Evolutionary conservation across 2,888 invertebrate species (phyloP), one percentile per base, ranked within the genome.

Genomic region (Alloscopus bannaensis): DNA sequence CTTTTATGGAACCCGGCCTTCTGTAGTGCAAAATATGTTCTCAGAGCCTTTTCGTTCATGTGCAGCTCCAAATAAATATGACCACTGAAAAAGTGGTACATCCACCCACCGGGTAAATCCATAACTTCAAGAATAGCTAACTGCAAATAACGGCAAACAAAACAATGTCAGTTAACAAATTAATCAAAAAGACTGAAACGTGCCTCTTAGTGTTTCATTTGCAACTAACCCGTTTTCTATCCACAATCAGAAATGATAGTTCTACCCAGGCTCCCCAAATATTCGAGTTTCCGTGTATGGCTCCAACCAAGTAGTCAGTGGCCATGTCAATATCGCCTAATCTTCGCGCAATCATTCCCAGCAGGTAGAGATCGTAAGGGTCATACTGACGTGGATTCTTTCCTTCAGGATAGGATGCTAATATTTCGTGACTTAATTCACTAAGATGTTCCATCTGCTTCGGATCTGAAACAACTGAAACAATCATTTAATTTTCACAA

Each of bases 191-290:
- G n/a, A 59, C 18, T 66, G 16, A 62, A 50, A 36, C 20, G 28
- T 16, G n/a, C n/a, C n/a, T n/a, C n/a, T n/a, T n/a, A 45, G 18
- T 45, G 36, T 13, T 8, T 8, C 45, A 45, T 45, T 36, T n/a
- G n/a, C 45, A 45, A 45, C 81, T 84, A 86, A 90, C 90, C 87
- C 93, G 94, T 86, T 95, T 94, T 88, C 93, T 93, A 86, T 95
- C 94, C 81, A 93, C 92, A 69, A 98, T 93, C 1, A 99, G 89
- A 8, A 94, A 92, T 0, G 96, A 94, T 16, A 99, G 89, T 88
- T 98, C 98, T 40, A 95, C 90, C 96, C 99, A 99, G 0, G 98
- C 94, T 50, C 96, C 94, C 99, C 99, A 99, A 80, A 97, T 91
- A 87, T 95, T 92, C 0, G 97, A 97, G 70, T 93, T 92, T 50